Percentiles rank a stretch among this genome's conserved stretches.
phyloP scores from a whole-genome alignment of 2,888 invertebrate genomes.

The Oscheius sp. region DNA sequence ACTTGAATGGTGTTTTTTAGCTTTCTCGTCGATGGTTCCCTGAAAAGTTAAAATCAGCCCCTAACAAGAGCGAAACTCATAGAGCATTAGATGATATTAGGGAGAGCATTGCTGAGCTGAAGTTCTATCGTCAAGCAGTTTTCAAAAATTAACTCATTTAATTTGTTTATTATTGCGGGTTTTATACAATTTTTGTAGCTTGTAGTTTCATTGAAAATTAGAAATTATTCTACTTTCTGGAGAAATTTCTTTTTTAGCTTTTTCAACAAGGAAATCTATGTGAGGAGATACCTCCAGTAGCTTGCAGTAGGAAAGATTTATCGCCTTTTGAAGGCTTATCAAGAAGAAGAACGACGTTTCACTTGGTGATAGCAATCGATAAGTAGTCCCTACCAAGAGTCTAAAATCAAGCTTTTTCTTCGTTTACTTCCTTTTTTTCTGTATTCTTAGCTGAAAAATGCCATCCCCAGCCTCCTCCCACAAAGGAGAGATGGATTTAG shows the following conservation, averaged over 20 bases:
- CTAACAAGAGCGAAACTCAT: constrained; percentile 70
- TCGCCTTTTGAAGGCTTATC: neutral
- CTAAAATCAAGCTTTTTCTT: neutral
- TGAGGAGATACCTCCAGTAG: neutral
- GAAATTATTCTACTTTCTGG: neutral
- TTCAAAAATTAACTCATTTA: constrained; percentile 71
- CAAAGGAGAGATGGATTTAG: neutral
- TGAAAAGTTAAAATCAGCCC: constrained; percentile 68
- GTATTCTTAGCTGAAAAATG: neutral
- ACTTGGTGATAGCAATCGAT: constrained; percentile 26
- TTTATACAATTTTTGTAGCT: too few species aligned
- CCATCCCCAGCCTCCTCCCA: too few species aligned
- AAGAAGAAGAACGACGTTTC: too few species aligned
- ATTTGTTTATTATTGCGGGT: neutral
- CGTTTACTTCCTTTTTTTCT: neutral
- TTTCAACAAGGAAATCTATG: neutral
- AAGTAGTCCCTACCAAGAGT: neutral
- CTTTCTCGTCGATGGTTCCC: constrained; percentile 78
- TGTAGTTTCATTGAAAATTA: too few species aligned
- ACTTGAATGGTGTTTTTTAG: constrained; percentile 32
- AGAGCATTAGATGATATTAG: constrained; percentile 81
- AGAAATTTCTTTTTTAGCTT: neutral
- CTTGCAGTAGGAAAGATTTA: neutral
- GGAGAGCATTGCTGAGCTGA: constrained; percentile 77
- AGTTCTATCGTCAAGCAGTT: constrained; percentile 80